Percentiles rank a stretch among this genome's conserved stretches.
Conservation (phyloP, 1,140 invertebrate species). For the Pseudomyrmex dendroicus region DNA sequence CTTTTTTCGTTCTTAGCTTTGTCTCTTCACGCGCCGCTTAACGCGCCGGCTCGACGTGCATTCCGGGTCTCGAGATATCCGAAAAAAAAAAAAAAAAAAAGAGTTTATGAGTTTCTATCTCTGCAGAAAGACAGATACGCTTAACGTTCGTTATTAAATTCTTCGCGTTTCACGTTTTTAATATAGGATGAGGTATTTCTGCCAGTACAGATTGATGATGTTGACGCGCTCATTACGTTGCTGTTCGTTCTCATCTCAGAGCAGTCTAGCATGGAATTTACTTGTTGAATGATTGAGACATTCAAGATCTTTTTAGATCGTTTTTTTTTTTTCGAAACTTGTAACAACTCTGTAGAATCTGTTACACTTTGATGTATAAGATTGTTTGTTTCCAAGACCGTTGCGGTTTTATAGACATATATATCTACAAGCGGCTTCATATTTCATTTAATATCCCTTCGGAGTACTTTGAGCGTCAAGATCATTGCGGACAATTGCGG, state of each 20-base stretch:
- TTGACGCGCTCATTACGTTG: slow-evolving; percentile 9
- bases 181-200: slow-evolving; percentile 9
- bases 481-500: slow-evolving; percentile 15
- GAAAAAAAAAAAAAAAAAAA: slow-evolving; percentile 45
- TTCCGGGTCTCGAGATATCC: slow-evolving; percentile 35
- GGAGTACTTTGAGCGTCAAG: neutral
- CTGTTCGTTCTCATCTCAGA: neutral
- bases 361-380: neutral
- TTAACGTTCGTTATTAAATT: slow-evolving; percentile 59
- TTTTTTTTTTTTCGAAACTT: too few species aligned
- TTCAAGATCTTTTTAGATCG: too few species aligned
- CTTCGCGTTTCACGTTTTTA: slow-evolving; percentile 44
- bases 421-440: neutral
- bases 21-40: slow-evolving; percentile 40
- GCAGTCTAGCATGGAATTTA: slow-evolving; percentile 2
- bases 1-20: slow-evolving; percentile 5
- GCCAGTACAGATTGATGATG: slow-evolving; percentile 2
- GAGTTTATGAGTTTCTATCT: slow-evolving; percentile 47
- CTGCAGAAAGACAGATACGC: slow-evolving; percentile 3
- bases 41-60: neutral
- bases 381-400: too few species aligned
- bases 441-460: neutral
- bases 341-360: neutral
- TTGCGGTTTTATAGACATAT: neutral
- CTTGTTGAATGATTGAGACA: neutral